Evolutionary conservation across 92 coral and sea anemone species (phyloP).

Genomic region (Parazoanthus darwini): DNA sequence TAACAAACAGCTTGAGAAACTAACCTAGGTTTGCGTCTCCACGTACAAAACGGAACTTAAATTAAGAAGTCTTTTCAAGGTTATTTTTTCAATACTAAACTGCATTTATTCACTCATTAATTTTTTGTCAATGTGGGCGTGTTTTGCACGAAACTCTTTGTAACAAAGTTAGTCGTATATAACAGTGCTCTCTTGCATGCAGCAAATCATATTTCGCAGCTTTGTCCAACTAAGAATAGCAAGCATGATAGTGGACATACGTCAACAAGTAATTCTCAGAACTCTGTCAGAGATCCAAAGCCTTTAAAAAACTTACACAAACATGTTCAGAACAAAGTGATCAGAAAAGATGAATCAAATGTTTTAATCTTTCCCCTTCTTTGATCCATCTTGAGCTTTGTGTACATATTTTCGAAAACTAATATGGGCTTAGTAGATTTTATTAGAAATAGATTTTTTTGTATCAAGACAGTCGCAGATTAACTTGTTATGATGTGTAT

Average conservation of each 20-base stretch:
- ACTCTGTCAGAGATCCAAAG: too few relatives aligned
- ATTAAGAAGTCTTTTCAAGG: background rate
- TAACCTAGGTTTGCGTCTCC: background rate
- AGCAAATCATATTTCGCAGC: background rate
- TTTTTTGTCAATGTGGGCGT: background rate
- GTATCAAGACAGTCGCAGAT: background rate
- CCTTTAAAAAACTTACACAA: background rate
- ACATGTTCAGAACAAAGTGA: too few relatives aligned
- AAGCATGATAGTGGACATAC: background rate
- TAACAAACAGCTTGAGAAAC: background rate
- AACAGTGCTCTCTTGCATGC: background rate
- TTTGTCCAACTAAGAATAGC: background rate
- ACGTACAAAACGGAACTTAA: background rate
- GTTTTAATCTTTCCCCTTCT: too few relatives aligned
- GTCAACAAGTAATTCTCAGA: background rate
- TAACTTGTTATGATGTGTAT: too few relatives aligned
- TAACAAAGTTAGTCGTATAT: background rate
- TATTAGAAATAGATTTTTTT: too few relatives aligned
- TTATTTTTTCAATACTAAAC: background rate
- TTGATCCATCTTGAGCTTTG: too few relatives aligned
- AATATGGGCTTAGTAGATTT: too few relatives aligned
- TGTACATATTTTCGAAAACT: too few relatives aligned
- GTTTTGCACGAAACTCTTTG: background rate
- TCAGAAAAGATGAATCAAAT: too few relatives aligned
- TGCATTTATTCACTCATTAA: background rate